Conservation (phyloP, 2,888 invertebrate species). For the Neoascia interrupta region DNA sequence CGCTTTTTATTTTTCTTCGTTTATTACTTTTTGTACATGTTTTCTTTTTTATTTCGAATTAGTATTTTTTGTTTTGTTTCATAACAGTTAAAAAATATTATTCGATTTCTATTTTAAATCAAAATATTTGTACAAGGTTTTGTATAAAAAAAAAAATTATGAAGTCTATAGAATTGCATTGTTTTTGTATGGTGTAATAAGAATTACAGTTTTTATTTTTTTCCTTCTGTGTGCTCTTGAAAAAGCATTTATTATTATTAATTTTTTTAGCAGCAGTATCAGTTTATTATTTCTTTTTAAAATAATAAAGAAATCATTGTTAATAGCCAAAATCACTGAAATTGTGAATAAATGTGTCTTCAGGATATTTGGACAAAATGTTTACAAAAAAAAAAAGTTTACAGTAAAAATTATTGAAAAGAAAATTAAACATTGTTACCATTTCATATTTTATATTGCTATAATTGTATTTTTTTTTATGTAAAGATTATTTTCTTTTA, state of each 20-base stretch:
- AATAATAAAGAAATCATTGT: constrained; percentile 20
- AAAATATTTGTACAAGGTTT: constrained; percentile 46
- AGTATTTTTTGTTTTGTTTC: constrained; percentile 8
- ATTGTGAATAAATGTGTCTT: constrained; percentile 69
- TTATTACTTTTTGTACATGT: constrained; percentile 60
- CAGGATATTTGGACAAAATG: constrained; percentile 63
- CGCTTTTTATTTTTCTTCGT: constrained; percentile 6
- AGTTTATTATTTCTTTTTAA: constrained; percentile 2
- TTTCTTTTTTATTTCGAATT: constrained; percentile 37
- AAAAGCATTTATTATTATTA: constrained; percentile 41
- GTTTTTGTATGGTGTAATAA: constrained; percentile 43
- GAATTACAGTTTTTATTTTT: constrained; percentile 38
- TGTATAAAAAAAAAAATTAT: constrained; percentile 41
- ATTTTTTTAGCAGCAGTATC: constrained; percentile 17
- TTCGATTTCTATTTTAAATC: constrained; percentile 53
- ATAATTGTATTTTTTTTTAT: not conserved
- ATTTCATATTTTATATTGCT: constrained; percentile 41
- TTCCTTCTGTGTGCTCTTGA: constrained; percentile 49
- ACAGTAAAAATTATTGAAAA: not conserved
- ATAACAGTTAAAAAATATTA: constrained; percentile 35
- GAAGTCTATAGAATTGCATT: constrained; percentile 67
- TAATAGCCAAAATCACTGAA: constrained; percentile 65
- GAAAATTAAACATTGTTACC: constrained; percentile 40
- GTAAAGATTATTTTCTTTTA: constrained; percentile 11
- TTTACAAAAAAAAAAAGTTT: constrained; percentile 23